Evolutionary conservation across 2,797 vertebrate genomes (phyloP).

Genomic region (Trematomus bernacchii): DNA sequence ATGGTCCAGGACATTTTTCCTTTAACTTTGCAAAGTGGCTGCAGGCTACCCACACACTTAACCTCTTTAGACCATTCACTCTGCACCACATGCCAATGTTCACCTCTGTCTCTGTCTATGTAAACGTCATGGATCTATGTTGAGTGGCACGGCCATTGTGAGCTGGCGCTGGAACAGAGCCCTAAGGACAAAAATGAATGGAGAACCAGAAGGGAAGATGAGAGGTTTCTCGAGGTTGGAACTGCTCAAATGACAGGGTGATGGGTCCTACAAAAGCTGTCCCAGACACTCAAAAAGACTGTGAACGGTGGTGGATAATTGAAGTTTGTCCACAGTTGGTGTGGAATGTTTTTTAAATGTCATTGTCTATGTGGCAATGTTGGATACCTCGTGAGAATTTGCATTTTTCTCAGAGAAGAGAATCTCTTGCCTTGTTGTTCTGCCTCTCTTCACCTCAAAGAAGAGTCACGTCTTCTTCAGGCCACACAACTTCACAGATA

Average conservation of each 20-base stretch:
- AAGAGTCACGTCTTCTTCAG: background rate
- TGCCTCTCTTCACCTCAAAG: background rate
- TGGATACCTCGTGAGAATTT: background rate
- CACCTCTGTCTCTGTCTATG: conserved; percentile 47
- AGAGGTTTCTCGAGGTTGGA: conserved; percentile 58
- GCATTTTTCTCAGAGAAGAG: background rate
- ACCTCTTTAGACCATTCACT: conserved; percentile 23
- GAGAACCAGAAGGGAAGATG: conserved; percentile 53
- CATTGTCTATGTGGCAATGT: background rate
- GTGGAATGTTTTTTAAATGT: conserved; percentile 6
- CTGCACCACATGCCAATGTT: conserved; percentile 36
- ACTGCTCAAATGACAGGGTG: conserved; percentile 63
- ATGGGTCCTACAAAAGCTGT: conserved; percentile 46
- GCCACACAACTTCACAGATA: background rate
- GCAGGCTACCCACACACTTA: conserved; percentile 15
- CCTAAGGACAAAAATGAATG: conserved; percentile 44
- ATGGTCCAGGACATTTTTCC: conserved; percentile 15
- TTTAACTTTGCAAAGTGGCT: conserved; percentile 9
- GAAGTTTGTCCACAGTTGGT: conserved; percentile 26
- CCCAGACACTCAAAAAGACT: conserved; percentile 43
- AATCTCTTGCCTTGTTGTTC: background rate
- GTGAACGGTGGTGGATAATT: conserved; percentile 9
- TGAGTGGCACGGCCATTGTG: conserved; percentile 56
- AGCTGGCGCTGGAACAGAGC: conserved; percentile 48
- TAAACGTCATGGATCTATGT: conserved; percentile 53